Percentiles rank a stretch among this genome's conserved stretches.
Conservation (phyloP, 2,888 invertebrate genomes). For the Rugalucina vietnamica region DNA sequence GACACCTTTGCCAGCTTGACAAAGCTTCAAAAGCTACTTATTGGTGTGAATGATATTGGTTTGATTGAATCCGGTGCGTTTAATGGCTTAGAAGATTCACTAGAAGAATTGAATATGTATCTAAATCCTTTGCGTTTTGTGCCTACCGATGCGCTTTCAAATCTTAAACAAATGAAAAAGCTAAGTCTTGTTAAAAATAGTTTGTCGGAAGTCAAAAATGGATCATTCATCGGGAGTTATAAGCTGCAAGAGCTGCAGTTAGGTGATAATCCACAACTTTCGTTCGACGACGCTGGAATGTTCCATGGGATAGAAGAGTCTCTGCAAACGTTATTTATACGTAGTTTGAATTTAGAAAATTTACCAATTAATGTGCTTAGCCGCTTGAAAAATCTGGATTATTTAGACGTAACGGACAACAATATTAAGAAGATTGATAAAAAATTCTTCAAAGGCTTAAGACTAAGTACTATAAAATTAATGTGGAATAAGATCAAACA, state of each 20-base stretch:
- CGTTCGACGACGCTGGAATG: constrained; percentile 55
- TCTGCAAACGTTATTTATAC: constrained; percentile 60
- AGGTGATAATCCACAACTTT: constrained; percentile 52
- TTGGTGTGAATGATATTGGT: constrained; percentile 65
- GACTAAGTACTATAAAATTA: constrained; percentile 33
- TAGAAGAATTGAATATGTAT: constrained; percentile 65
- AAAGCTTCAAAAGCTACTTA: constrained; percentile 53
- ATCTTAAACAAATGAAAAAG: constrained; percentile 54
- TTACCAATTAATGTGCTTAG: constrained; percentile 56
- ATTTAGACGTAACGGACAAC: constrained; percentile 64
- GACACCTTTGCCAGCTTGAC: constrained; percentile 50
- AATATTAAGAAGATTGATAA: constrained; percentile 55
- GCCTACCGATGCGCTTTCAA: constrained; percentile 56
- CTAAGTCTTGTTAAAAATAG: constrained; percentile 54
- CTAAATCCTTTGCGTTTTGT: constrained; percentile 60
- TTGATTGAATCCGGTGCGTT: constrained; percentile 61
- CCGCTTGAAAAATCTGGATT: constrained; percentile 47
- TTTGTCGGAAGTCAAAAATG: constrained; percentile 46
- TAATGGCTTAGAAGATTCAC: constrained; percentile 54
- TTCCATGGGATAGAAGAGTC: constrained; percentile 65
- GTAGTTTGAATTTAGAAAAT: constrained; percentile 48
- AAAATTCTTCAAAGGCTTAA: constrained; percentile 54
- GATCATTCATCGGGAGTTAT: constrained; percentile 58
- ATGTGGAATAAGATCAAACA: constrained; percentile 57
- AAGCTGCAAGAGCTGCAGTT: constrained; percentile 51